Evolutionary conservation across 2,113 vertebrate genomes (phyloP).

Genomic region (Eclectus roratus): DNA sequence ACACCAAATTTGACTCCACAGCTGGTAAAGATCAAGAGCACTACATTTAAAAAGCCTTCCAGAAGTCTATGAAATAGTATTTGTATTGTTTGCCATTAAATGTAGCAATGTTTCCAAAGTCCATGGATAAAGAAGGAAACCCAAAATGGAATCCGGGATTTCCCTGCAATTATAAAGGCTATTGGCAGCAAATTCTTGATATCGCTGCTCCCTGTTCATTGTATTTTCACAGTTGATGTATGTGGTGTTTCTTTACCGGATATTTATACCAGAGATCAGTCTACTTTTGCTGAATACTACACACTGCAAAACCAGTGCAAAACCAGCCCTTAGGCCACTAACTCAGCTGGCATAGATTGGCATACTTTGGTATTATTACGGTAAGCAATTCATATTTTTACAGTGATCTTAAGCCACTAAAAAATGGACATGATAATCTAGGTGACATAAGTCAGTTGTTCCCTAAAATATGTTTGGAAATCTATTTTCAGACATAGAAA

Average conservation of each 20-base stretch:
- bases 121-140: slow-evolving; percentile 7
- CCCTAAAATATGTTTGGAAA: not conserved
- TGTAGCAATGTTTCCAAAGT: not conserved
- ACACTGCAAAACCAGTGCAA: not conserved
- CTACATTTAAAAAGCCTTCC: not conserved
- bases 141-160: slow-evolving; percentile 21
- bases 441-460: not conserved
- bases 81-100: not conserved
- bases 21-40: not conserved
- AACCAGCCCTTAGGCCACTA: not conserved
- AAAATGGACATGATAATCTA: not conserved
- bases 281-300: not conserved
- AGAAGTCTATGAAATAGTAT: not conserved
- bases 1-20: not conserved
- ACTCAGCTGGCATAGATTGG: not conserved
- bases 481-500: not conserved
- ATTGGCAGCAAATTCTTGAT: not conserved
- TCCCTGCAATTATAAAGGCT: not conserved
- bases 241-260: not conserved
- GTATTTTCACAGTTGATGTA: not conserved
- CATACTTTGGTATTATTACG: not conserved
- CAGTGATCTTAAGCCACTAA: not conserved
- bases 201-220: not conserved
- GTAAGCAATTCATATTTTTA: not conserved
- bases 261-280: not conserved